Conservation (phyloP, 2,888 invertebrate species). For the Diaperis boleti region DNA sequence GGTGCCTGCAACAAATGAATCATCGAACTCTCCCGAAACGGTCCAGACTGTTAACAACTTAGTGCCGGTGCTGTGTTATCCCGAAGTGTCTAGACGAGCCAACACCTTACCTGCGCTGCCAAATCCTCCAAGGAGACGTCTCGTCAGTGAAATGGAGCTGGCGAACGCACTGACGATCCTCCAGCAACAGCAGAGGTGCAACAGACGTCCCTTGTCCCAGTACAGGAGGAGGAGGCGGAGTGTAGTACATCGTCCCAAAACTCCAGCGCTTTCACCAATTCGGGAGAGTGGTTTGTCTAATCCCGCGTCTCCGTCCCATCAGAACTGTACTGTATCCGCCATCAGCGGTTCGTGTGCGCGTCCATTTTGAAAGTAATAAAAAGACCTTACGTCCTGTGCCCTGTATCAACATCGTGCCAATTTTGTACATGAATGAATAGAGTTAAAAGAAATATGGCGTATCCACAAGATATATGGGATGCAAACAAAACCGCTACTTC, state of each 20-base stretch:
- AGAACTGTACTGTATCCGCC: constrained; percentile 60
- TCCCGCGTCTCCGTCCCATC: constrained; percentile 73
- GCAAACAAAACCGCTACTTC: no score
- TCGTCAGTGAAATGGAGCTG: constrained; percentile 66
- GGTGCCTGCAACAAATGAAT: constrained; percentile 57
- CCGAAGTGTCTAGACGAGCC: constrained; percentile 54
- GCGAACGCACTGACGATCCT: constrained; percentile 62
- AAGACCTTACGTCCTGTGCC: constrained; percentile 12
- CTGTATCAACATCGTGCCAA: constrained; percentile 29
- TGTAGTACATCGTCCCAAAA: constrained; percentile 62
- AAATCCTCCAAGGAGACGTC: constrained; percentile 66
- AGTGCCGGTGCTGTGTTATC: constrained; percentile 67
- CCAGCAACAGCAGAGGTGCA: constrained; percentile 56
- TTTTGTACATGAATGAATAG: no score
- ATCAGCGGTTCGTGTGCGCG: constrained; percentile 61
- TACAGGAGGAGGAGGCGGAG: constrained; percentile 60
- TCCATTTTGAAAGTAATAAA: constrained; percentile 52
- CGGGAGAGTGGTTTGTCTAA: constrained; percentile 79
- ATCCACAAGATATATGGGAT: no score
- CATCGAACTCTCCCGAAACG: constrained; percentile 66
- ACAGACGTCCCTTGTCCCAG: constrained; percentile 27
- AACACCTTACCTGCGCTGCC: constrained; percentile 58
- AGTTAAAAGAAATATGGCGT: no score
- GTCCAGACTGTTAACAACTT: constrained; percentile 71
- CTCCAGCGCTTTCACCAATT: constrained; percentile 76